Conservation (phyloP, 2,888 invertebrate species). For the Papilio gigon region DNA sequence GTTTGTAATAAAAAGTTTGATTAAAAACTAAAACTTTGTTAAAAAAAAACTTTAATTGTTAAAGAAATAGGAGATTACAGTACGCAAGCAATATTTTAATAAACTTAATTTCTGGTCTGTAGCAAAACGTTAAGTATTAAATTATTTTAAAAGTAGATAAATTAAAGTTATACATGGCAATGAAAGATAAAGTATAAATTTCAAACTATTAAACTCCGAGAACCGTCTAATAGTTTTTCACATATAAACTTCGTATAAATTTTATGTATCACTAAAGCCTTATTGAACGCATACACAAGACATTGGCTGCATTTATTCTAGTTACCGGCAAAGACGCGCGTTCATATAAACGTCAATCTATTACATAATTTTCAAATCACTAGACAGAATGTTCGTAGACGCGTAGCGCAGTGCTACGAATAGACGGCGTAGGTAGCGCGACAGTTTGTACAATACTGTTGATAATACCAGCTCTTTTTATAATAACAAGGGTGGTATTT, state of each 20-base stretch:
- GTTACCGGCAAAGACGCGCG: background rate
- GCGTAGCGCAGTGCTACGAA: conserved; percentile 13
- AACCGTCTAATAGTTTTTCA: background rate
- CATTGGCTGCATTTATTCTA: background rate
- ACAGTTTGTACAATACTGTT: background rate
- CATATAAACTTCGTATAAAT: background rate
- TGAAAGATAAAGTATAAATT: background rate
- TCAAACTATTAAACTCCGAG: background rate
- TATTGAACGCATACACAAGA: background rate
- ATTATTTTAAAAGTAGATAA: too few relatives aligned
- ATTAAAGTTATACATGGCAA: background rate
- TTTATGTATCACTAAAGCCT: background rate
- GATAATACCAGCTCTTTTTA: background rate
- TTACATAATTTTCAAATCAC: conserved; percentile 17
- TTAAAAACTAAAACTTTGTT: too few relatives aligned
- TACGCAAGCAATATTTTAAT: background rate
- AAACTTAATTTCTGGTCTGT: background rate
- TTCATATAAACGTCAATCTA: background rate
- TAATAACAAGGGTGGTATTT: too few relatives aligned
- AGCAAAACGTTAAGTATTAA: background rate
- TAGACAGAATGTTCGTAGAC: background rate
- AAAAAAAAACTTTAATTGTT: background rate
- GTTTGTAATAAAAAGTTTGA: background rate
- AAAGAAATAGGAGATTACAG: background rate
- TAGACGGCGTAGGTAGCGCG: background rate